Percentiles rank a stretch among this genome's conserved stretches.
Conservation (phyloP, 2,888 invertebrate species). For the Scaptomyza polygonia region DNA sequence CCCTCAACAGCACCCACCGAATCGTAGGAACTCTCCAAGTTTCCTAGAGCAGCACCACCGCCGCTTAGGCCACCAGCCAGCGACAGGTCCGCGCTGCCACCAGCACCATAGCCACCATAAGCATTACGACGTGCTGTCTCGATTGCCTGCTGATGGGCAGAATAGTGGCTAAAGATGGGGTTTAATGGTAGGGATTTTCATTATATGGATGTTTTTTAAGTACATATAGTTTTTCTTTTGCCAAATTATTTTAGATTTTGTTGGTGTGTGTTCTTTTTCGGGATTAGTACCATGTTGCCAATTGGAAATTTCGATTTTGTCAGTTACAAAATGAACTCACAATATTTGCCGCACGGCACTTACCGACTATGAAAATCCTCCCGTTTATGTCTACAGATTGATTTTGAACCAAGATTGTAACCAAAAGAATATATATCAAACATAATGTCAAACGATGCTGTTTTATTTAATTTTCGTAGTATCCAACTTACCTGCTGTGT, state of each 20-base stretch:
- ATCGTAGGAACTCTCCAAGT: constrained; percentile 61
- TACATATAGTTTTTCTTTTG: not conserved
- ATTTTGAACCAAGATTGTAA: not conserved
- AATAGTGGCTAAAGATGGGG: constrained; percentile 73
- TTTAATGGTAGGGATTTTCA: not conserved
- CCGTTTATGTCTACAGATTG: constrained; percentile 44
- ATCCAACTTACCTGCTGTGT: constrained; percentile 57
- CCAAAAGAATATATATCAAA: constrained; percentile 19
- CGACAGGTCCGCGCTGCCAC: constrained; percentile 27
- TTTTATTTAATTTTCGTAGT: not conserved
- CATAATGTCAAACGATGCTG: not conserved
- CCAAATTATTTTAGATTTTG: constrained; percentile 20
- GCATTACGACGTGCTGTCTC: constrained; percentile 78
- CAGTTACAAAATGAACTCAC: constrained; percentile 60
- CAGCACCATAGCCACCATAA: constrained; percentile 44
- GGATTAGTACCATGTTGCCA: constrained; percentile 74
- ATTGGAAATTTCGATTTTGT: constrained; percentile 65
- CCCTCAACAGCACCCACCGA: constrained; percentile 69
- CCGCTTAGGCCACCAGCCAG: constrained; percentile 12
- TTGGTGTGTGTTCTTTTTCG: constrained; percentile 3
- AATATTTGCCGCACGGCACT: constrained; percentile 75
- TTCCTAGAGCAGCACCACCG: constrained; percentile 43
- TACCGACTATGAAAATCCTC: constrained; percentile 75
- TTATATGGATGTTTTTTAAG: not conserved
- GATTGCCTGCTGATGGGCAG: constrained; percentile 81